Conservation (phyloP, 2,113 vertebrate genomes). For the Entelurus aequoreus region DNA sequence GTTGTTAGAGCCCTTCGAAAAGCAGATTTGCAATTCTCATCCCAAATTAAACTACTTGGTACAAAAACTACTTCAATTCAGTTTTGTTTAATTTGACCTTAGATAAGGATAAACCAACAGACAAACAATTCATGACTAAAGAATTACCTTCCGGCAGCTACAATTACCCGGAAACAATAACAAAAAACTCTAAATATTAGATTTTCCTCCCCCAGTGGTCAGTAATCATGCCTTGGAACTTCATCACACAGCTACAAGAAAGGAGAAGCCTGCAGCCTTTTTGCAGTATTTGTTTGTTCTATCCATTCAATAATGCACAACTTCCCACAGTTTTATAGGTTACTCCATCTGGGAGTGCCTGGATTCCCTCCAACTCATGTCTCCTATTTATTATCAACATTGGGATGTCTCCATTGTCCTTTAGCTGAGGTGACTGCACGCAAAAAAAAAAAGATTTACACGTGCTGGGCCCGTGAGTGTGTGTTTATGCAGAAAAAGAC, state of each 20-base stretch:
- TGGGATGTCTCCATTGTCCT: conserved; percentile 21
- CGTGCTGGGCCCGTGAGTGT: conserved; percentile 6
- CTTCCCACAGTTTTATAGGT: conserved; percentile 37
- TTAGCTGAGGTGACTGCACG: conserved; percentile 13
- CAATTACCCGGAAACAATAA: conserved; percentile 12
- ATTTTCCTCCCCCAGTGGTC: conserved; percentile 1
- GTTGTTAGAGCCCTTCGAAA: neutral
- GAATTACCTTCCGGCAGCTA: conserved; percentile 23
- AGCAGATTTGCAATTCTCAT: conserved; percentile 1
- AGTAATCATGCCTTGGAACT: conserved; percentile 7
- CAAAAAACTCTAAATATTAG: neutral
- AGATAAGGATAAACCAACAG: neutral
- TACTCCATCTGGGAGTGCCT: conserved; percentile 21
- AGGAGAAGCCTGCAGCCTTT: conserved; percentile 16
- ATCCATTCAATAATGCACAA: conserved; percentile 18
- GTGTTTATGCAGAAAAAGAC: conserved; percentile 24
- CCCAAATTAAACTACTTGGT: neutral
- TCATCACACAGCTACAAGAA: conserved; percentile 27
- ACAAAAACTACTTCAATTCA: conserved; percentile 5
- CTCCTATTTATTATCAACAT: conserved; percentile 16
- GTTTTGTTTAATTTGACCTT: conserved; percentile 8
- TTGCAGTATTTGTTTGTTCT: conserved; percentile 36
- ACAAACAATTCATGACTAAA: conserved; percentile 9
- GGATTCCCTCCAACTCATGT: conserved; percentile 24
- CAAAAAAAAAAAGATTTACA: conserved; percentile 4